Conservation (phyloP, 2,797 vertebrate genomes). For the Steatocranus sp. region DNA sequence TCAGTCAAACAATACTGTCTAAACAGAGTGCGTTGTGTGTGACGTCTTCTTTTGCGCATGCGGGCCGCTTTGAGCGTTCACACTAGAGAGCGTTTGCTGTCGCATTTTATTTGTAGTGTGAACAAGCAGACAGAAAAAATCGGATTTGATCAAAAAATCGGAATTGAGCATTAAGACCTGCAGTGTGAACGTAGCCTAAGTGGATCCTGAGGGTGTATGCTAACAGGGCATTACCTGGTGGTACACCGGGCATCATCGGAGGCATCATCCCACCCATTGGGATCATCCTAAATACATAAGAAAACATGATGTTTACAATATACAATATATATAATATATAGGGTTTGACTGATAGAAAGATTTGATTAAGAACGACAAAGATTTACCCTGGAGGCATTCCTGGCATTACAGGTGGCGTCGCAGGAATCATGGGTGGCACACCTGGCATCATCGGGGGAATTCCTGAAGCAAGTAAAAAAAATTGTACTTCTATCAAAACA, state of each 20-base stretch:
- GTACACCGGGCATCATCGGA: constrained; percentile 75
- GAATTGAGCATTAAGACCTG: no score
- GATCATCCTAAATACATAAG: constrained; percentile 60
- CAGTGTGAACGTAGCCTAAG: no score
- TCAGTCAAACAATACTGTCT: no score
- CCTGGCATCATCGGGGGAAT: constrained; percentile 91
- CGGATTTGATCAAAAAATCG: no score
- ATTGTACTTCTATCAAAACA: neutral
- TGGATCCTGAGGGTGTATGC: neutral
- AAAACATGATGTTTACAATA: neutral
- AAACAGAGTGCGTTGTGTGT: no score
- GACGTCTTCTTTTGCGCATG: no score
- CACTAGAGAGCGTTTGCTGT: no score
- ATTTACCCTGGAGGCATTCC: constrained; percentile 90
- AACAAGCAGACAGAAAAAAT: no score
- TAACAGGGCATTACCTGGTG: constrained; percentile 40
- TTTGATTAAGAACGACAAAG: neutral
- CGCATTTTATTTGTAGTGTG: no score
- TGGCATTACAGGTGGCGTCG: constrained; percentile 89
- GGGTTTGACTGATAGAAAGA: neutral
- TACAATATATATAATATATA: neutral
- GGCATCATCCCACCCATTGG: constrained; percentile 90
- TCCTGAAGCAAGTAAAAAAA: constrained; percentile 62
- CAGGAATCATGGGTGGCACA: constrained; percentile 89
- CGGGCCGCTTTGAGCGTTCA: no score